These are phyloP conservation scores for Megalonaias nervosa DNA, from an alignment of 1,140 invertebrate species.

Conservation along the genomic window DNA sequence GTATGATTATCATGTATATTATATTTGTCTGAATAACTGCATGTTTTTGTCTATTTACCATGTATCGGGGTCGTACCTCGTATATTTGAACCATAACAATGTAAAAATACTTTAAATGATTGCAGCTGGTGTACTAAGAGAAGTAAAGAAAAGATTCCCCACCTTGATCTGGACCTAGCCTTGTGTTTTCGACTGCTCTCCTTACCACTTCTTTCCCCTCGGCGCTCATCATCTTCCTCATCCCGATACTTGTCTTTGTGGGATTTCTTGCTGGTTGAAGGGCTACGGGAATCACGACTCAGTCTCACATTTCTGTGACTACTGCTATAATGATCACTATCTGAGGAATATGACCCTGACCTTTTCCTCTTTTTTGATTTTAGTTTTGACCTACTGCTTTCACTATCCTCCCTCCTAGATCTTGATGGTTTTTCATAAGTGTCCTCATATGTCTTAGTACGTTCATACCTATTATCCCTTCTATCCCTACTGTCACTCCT, in stretches of 20 bases:
- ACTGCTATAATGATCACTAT: constrained; percentile 36
- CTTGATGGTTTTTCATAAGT: constrained; percentile 17
- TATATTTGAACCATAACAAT: no score
- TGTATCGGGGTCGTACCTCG: no score
- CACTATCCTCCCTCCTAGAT: constrained; percentile 12
- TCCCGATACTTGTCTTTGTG: constrained; percentile 31
- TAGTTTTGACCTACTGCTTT: constrained; percentile 35
- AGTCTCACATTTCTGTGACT: constrained; percentile 23
- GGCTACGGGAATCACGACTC: constrained; percentile 19
- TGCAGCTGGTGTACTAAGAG: no score
- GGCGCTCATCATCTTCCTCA: constrained; percentile 37
- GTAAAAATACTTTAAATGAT: no score
- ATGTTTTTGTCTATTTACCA: no score
- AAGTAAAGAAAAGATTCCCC: constrained; percentile 42
- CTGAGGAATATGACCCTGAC: constrained; percentile 49
- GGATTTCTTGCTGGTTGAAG: constrained; percentile 10
- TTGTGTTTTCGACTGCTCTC: constrained; percentile 62
- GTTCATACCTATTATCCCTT: constrained; percentile 14
- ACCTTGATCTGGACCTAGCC: constrained; percentile 64
- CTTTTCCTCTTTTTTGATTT: constrained; percentile 43
- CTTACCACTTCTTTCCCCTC: constrained; percentile 57
- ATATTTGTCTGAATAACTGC: no score
- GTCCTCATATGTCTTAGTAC: constrained; percentile 16
- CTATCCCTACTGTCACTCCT: constrained; percentile 2
- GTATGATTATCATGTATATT: no score